Base-by-base conservation (phyloP, 2,797 vertebrate species). In the Glossophaga mutica region DNA sequence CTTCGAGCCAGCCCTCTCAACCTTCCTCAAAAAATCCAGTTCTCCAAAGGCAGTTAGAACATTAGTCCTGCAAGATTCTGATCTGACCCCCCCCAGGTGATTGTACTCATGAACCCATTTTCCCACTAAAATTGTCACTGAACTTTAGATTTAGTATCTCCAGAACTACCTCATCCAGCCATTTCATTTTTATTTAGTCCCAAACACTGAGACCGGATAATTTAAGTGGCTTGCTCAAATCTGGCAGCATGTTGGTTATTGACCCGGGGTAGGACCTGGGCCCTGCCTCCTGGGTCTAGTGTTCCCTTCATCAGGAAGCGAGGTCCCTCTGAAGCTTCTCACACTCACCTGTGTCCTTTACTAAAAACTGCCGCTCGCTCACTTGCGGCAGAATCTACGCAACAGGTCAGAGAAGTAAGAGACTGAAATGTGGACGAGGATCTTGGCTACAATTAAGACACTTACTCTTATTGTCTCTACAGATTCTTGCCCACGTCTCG, bases 141-240 rank as follows among this genome's bases (percentile, higher is more conserved):
- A 76, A 84, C 52, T 91, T 93, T 76, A 91, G 48, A 85, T 46
- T 79, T 79, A 3, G 32, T 42, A n/a, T 12, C 78, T 95, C 70
- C 83, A 52, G 37, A 68, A 90, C 82, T 62, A 65, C 46, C 32
- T 86, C 57, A 87, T 71, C 26, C 12, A n/a, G 32, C 11, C 14
- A 18, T 70, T 85, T 95, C 78, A 55, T 87, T 94, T 94, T 86
- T n/a, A n/a, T n/a, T 85, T 26, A 90, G 19, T 57, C 37, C 65
- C 84, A 57, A 85, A 92, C 84, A 92, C 37, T 52, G 21, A 94
- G 14, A 85, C 34, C 29, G 67, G 37, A 62, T 26, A 19, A 48
- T 77, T 74, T 74, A 48, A 76, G 37, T 9, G 9, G 71, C 59
- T 89, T 52, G 32, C 9, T 92, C 48, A 65, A 59, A 67, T 57